These are phyloP conservation scores for Lepidonotus clava DNA, from an alignment of 2,888 invertebrate genomes.

Conservation along the genomic window DNA sequence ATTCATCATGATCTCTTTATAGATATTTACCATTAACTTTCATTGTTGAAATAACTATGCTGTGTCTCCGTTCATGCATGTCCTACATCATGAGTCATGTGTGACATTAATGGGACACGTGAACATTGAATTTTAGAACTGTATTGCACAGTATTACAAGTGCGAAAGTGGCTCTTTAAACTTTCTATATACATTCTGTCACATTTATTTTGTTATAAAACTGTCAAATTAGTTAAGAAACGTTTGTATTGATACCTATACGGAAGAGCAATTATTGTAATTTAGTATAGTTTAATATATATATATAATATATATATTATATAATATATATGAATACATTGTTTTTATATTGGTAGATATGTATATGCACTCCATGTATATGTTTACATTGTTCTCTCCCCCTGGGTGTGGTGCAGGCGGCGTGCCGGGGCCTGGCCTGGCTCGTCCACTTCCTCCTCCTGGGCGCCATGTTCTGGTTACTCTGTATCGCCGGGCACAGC, in stretches of 20 bases:
- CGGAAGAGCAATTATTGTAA: no score
- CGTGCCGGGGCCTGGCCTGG: conserved; percentile 4
- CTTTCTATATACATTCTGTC: not conserved
- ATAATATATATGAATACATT: no score
- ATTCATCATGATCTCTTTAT: no score
- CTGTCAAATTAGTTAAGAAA: no score
- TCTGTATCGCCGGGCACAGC: conserved; percentile 33
- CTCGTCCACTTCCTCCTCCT: conserved; percentile 44
- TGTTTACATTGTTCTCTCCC: not conserved
- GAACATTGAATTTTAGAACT: not conserved
- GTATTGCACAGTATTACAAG: no score
- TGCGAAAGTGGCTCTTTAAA: not conserved
- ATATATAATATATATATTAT: no score
- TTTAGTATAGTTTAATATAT: no score
- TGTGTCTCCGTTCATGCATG: no score
- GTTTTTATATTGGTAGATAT: not conserved
- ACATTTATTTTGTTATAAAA: not conserved
- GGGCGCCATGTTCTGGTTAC: conserved; percentile 39
- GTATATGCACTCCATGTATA: not conserved
- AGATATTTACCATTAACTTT: no score
- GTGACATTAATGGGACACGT: not conserved
- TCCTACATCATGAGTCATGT: no score
- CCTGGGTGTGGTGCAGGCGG: conserved; percentile 3
- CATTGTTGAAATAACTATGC: no score
- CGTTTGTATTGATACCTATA: no score